Conservation (phyloP, 2,888 invertebrate species). For the Leptopilina syphax region DNA sequence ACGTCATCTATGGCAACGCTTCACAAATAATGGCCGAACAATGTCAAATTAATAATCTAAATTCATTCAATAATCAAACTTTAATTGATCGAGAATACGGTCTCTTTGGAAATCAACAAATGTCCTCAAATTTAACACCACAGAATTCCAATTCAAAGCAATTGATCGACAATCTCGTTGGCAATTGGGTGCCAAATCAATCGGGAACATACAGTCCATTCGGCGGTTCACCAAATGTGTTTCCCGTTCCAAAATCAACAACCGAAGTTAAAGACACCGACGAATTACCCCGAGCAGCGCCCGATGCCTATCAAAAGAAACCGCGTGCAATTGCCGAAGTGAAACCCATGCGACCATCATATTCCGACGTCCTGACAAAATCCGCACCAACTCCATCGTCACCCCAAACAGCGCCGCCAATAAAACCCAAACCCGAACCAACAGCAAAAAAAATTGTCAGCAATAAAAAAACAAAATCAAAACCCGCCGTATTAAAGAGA, state of each 20-base stretch:
- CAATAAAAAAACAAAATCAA: slow-evolving; percentile 73
- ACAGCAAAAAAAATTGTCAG: slow-evolving; percentile 75
- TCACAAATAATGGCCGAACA: slow-evolving; percentile 73
- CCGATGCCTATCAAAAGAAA: slow-evolving; percentile 77
- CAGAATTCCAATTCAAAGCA: slow-evolving; percentile 75
- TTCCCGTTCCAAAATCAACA: slow-evolving; percentile 66
- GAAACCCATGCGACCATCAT: slow-evolving; percentile 91
- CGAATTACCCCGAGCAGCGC: slow-evolving; percentile 63
- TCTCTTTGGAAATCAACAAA: slow-evolving; percentile 70
- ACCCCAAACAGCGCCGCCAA: slow-evolving; percentile 65
- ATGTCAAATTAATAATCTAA: slow-evolving; percentile 67
- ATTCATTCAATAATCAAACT: slow-evolving; percentile 65
- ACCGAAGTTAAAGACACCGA: slow-evolving; percentile 60
- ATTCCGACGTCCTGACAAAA: slow-evolving; percentile 90
- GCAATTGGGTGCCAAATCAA: slow-evolving; percentile 85
- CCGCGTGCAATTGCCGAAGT: slow-evolving; percentile 89
- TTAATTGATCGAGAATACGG: slow-evolving; percentile 73
- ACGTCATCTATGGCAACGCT: slow-evolving; percentile 73
- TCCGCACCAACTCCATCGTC: slow-evolving; percentile 76
- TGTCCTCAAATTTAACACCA: slow-evolving; percentile 60
- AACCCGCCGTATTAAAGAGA: slow-evolving; percentile 76
- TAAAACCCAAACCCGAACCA: slow-evolving; percentile 74
- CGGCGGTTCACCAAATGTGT: slow-evolving; percentile 78
- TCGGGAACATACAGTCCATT: slow-evolving; percentile 87
- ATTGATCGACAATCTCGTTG: slow-evolving; percentile 84